A percentile compares a stretch with the other conserved stretches of the same genome.
These are phyloP conservation scores for Eupithecia centaureata DNA, from an alignment of 2,888 invertebrate genomes.

Conservation along the genomic window DNA sequence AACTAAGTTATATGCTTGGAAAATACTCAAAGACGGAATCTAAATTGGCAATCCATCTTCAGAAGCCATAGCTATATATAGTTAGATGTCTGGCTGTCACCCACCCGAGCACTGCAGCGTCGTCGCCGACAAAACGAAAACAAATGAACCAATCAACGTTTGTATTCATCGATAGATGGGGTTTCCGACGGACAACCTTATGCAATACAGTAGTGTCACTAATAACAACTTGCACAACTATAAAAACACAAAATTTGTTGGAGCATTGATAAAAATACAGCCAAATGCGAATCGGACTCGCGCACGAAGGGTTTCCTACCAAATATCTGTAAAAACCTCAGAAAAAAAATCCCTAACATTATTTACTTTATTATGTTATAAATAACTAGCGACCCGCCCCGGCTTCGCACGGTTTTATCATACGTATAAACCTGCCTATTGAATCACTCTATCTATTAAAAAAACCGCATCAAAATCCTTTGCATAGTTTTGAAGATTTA, in stretches of 20 bases:
- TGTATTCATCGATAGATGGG: background rate
- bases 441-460: no score
- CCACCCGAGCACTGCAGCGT: background rate
- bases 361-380: no score
- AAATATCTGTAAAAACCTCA: no score
- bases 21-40: background rate
- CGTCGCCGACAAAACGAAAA: background rate
- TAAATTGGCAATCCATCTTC: background rate
- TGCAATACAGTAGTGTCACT: background rate
- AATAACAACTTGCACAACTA: background rate
- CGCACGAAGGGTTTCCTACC: no score
- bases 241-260: background rate
- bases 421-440: no score
- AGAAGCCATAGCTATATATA: background rate
- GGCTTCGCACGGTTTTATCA: no score
- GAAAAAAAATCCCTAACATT: no score
- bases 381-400: no score
- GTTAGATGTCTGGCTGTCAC: background rate
- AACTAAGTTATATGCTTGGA: background rate
- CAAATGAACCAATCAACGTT: background rate
- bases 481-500: no score
- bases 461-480: no score
- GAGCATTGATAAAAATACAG: background rate
- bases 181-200: background rate
- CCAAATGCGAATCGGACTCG: no score